These are phyloP conservation scores for Neocrepidodera transversa DNA, from an alignment of 2,888 invertebrate species.

Conservation along the genomic window DNA sequence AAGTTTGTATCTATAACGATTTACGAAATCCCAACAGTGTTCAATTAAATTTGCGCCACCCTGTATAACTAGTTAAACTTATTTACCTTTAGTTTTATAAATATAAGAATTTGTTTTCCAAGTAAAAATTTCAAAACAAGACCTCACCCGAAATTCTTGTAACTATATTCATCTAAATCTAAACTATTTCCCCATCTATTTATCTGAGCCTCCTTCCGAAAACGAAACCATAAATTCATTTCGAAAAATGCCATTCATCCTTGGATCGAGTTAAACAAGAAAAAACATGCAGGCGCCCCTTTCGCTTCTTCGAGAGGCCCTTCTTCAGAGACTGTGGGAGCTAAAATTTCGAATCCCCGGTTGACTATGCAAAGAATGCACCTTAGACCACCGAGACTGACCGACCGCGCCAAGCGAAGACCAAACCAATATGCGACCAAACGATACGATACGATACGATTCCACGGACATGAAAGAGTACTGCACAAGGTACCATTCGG, in stretches of 20 bases:
- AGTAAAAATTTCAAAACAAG: too few species aligned
- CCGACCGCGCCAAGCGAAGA: background rate
- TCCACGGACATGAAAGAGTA: background rate
- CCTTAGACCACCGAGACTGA: constrained; percentile 47
- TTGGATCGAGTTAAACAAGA: constrained; percentile 10
- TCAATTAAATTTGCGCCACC: too few species aligned
- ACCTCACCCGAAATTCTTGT: background rate
- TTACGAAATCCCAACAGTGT: too few species aligned
- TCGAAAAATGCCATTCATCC: constrained; percentile 26
- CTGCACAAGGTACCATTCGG: constrained; percentile 7
- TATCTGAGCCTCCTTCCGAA: background rate
- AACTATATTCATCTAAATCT: background rate
- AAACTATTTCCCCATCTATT: background rate
- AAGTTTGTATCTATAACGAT: too few species aligned
- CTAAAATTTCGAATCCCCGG: constrained; percentile 34
- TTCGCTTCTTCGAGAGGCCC: constrained; percentile 13
- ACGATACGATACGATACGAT: constrained; percentile 1
- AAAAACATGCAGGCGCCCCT: constrained; percentile 29
- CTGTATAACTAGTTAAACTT: too few species aligned
- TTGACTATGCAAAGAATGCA: constrained; percentile 48
- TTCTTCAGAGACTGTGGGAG: constrained; percentile 39
- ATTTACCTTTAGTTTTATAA: too few species aligned
- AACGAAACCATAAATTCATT: constrained; percentile 8
- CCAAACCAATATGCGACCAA: constrained; percentile 13
- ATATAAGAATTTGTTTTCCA: too few species aligned